Evolutionary conservation across 2,113 vertebrate species (phyloP).

Genomic region (Xyrauchen texanus): DNA sequence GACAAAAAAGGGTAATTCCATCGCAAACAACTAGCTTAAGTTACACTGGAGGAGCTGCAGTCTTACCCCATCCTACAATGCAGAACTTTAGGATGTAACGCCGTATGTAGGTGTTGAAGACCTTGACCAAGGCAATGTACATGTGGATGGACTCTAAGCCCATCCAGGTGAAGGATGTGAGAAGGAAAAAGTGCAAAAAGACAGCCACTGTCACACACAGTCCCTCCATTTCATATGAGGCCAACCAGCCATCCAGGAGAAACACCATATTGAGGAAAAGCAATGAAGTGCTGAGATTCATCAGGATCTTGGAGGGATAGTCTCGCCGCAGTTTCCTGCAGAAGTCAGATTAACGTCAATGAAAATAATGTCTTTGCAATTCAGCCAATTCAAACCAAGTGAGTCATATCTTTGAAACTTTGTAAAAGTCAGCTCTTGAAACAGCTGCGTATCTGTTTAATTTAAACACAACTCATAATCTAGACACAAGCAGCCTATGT

Average conservation of each 20-base stretch:
- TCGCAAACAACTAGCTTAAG: neutral
- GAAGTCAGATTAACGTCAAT: neutral
- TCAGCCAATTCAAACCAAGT: too few species aligned
- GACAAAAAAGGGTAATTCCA: neutral
- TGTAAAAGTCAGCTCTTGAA: too few species aligned
- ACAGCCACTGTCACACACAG: constrained; percentile 83
- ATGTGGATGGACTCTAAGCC: constrained; percentile 95
- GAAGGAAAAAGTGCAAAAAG: constrained; percentile 91
- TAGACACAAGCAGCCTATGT: too few species aligned
- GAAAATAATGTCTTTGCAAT: neutral
- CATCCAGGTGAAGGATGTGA: constrained; percentile 98
- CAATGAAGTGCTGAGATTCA: constrained; percentile 93
- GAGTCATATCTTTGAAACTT: too few species aligned
- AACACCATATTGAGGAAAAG: constrained; percentile 90
- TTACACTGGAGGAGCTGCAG: neutral
- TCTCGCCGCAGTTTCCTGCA: constrained; percentile 90
- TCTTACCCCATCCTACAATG: constrained; percentile 94
- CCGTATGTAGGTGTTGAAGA: constrained; percentile 96
- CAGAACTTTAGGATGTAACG: constrained; percentile 97
- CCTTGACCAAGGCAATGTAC: constrained; percentile 98
- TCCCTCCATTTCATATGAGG: constrained; percentile 75
- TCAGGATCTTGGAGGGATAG: constrained; percentile 97
- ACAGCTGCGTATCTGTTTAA: neutral
- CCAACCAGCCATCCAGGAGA: constrained; percentile 90
- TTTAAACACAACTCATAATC: neutral